A percentile compares a stretch with the other conserved stretches of the same genome.
phyloP scores from a whole-genome alignment of 2,888 invertebrate genomes.

The Rhorus exstirpatorius region DNA sequence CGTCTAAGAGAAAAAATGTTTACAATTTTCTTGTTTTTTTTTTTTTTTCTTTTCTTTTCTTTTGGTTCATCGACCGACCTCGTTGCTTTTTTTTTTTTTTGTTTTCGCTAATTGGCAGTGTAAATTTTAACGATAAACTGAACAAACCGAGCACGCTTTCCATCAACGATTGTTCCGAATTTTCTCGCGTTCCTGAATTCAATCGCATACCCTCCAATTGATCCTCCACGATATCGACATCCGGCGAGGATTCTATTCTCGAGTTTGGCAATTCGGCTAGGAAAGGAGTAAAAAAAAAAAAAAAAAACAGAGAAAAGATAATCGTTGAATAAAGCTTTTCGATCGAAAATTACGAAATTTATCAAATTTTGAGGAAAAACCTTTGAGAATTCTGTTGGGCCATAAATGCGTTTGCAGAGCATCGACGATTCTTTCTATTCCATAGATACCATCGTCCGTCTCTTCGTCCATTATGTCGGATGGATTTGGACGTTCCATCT shows the following conservation, averaged over 20 bases:
- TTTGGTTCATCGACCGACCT: neutral
- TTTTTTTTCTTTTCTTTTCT: no score
- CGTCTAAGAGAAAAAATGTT: conserved; percentile 77
- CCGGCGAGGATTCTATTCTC: conserved; percentile 68
- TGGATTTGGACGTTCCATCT: conserved; percentile 86
- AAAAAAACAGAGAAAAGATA: neutral
- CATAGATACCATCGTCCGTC: conserved; percentile 88
- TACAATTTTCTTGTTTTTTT: neutral
- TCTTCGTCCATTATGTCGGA: conserved; percentile 85
- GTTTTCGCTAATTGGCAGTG: neutral
- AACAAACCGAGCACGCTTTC: conserved; percentile 81
- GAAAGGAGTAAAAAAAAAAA: neutral
- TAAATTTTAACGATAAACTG: conserved; percentile 5
- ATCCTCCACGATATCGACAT: conserved; percentile 79
- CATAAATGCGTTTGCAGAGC: conserved; percentile 91
- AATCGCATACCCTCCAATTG: conserved; percentile 80
- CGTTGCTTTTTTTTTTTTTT: no score
- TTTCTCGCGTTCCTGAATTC: conserved; percentile 69
- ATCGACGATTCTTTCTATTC: conserved; percentile 90
- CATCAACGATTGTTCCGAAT: conserved; percentile 78
- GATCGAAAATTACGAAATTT: neutral
- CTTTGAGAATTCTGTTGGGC: conserved; percentile 90
- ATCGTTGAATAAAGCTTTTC: neutral
- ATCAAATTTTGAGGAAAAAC: conserved; percentile 76
- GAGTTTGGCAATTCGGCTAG: conserved; percentile 62